Base-by-base conservation (phyloP, 1,140 invertebrate genomes). In the Oedothorax gibbosus region DNA sequence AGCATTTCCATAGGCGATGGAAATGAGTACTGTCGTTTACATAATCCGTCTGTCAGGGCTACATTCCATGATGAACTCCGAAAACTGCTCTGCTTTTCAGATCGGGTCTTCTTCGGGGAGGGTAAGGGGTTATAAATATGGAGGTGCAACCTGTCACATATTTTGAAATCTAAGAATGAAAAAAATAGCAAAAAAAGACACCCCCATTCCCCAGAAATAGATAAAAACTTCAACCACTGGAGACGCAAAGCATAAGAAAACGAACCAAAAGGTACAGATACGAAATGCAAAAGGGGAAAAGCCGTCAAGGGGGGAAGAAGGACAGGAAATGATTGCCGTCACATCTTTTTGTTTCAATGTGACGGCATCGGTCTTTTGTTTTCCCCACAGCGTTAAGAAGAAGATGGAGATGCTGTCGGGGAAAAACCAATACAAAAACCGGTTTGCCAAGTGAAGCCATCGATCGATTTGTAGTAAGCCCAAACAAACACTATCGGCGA, bases 321-420 rank as follows among this genome's bases (percentile, higher is more conserved):
- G 73, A 64, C 50, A 79, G 56, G 76, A 62, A 79, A 79, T 79
- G 76, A 79, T 65, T 66, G 76, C 76, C 62, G 18, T 79, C 76
- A 71, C 35, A 50, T 77, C 76, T 56, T 18, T 71, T 64, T 77
- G 73, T 64, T 77, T 60, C 21, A 51, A 64, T 77, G 73, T 62
- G 73, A 77, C 57, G 73, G 57, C 56, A 18, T 57, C 49, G 62
- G 76, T 79, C 76, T 64, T 64, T 21, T n/a, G 62, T 20, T 49
- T 50, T 12, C 65, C n/a, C 54, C 76, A 79, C 62, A 75, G 54
- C 50, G 15, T 66, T 64, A 50, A 64, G 76, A 60, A 66, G 49
- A 62, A 64, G 76, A 66, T 79, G 57, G 57, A 60, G 73, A 64
- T 77, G 64, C 56, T 71, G n/a, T 35, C 49, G n/a, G 7, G 9